Conservation (phyloP, 2,888 invertebrate genomes). For the Trissolcus brochymenae region DNA sequence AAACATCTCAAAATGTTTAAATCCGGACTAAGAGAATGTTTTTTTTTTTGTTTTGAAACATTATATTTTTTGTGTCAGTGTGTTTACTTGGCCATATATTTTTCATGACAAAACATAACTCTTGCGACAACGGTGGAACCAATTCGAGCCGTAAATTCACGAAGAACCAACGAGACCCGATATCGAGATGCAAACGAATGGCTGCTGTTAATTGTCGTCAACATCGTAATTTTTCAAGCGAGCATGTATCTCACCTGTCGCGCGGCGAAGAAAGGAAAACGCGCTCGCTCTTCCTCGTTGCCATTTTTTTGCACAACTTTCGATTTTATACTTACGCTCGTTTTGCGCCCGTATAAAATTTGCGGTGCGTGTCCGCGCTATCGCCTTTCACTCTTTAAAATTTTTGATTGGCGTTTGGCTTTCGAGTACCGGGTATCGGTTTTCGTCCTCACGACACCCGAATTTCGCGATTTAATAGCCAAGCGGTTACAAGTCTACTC, state of each 20-base stretch:
- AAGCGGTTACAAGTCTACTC: conserved; percentile 8
- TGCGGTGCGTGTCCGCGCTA: conserved; percentile 47
- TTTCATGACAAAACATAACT: conserved; percentile 19
- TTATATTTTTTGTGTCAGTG: not conserved
- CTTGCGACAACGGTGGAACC: conserved; percentile 29
- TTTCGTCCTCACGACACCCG: conserved; percentile 28
- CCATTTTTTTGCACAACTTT: conserved; percentile 51
- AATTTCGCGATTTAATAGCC: conserved; percentile 36
- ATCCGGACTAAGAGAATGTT: too few species aligned
- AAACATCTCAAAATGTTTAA: too few species aligned
- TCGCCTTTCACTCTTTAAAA: conserved; percentile 57
- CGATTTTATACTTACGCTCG: conserved; percentile 48
- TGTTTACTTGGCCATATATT: not conserved
- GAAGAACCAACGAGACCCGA: conserved; percentile 19
- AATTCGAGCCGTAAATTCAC: conserved; percentile 43
- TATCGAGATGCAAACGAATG: conserved; percentile 13
- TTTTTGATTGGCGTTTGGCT: conserved; percentile 52
- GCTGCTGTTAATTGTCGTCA: conserved; percentile 42
- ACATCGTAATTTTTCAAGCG: conserved; percentile 32
- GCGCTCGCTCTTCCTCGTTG: conserved; percentile 28
- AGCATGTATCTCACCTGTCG: conserved; percentile 21
- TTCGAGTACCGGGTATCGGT: conserved; percentile 41
- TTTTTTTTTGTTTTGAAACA: not conserved
- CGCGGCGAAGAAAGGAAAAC: conserved; percentile 39
- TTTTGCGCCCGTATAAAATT: conserved; percentile 39